These are phyloP conservation scores for Listrodromus nycthemerus DNA, from an alignment of 2,888 invertebrate species.

Conservation along the genomic window DNA sequence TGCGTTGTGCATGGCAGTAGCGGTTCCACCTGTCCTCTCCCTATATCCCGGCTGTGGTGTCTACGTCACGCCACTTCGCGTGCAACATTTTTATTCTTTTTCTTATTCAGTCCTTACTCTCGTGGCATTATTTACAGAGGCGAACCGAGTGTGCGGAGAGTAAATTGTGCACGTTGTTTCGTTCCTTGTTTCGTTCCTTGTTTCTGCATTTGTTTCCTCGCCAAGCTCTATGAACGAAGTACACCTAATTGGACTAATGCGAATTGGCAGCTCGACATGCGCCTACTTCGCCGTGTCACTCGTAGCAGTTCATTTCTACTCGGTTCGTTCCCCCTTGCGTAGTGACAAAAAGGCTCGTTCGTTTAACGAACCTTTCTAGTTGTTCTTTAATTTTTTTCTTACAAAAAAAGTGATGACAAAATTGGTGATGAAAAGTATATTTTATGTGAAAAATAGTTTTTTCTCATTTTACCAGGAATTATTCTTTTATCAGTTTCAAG, in stretches of 20 bases:
- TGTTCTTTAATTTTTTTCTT: not conserved
- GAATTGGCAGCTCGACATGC: conserved; percentile 50
- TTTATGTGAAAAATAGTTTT: not conserved
- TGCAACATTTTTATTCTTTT: conserved; percentile 57
- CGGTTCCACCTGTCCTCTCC: conserved; percentile 75
- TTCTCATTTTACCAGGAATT: not conserved
- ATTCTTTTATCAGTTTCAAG: not conserved
- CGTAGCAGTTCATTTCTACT: not conserved
- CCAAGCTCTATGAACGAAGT: conserved; percentile 36
- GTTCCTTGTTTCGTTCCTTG: not conserved
- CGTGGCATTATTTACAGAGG: conserved; percentile 57
- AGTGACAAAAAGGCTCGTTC: not conserved
- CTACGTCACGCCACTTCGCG: conserved; percentile 58
- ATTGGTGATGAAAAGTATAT: too few species aligned
- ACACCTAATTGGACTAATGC: conserved; percentile 62
- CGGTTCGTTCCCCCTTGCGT: not conserved
- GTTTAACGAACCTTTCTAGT: not conserved
- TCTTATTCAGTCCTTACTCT: conserved; percentile 64
- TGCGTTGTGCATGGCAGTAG: conserved; percentile 47
- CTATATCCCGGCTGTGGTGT: conserved; percentile 38
- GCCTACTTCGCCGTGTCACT: conserved; percentile 60
- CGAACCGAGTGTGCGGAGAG: not conserved
- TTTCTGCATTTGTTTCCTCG: conserved; percentile 26
- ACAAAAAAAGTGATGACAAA: too few species aligned
- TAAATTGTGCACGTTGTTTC: not conserved